These are phyloP conservation scores for Melanotaenia nigrans DNA, from an alignment of 2,797 vertebrate genomes.

Conservation along the genomic window DNA sequence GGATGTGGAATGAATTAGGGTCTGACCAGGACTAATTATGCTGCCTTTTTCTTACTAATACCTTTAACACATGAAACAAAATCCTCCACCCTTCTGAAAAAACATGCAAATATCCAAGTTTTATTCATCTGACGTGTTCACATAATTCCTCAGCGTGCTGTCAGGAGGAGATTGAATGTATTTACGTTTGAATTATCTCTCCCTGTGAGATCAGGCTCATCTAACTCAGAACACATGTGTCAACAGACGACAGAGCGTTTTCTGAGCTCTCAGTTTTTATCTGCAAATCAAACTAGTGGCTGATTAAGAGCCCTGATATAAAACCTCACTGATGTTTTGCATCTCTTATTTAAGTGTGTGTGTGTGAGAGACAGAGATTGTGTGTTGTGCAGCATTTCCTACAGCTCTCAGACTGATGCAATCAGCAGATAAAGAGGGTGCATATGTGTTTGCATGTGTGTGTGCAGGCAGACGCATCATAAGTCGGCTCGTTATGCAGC, in stretches of 20 bases:
- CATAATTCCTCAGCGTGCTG: not conserved
- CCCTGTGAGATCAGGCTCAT: not conserved
- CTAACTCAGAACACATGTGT: constrained; percentile 33
- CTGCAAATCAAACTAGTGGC: constrained; percentile 50
- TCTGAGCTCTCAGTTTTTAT: constrained; percentile 50
- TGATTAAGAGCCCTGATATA: constrained; percentile 63
- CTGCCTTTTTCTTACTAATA: not conserved
- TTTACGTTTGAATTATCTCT: constrained; percentile 11
- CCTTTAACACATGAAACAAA: not conserved
- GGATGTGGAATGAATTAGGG: not conserved
- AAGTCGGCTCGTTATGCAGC: constrained; percentile 63
- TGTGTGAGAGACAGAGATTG: constrained; percentile 16
- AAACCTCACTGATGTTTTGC: constrained; percentile 33
- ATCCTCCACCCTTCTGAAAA: not conserved
- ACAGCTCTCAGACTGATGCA: constrained; percentile 68
- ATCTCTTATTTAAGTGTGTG: constrained; percentile 25
- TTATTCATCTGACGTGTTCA: not conserved
- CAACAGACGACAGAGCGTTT: constrained; percentile 8
- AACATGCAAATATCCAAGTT: not conserved
- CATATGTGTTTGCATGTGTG: constrained; percentile 13
- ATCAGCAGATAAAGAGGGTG: constrained; percentile 65
- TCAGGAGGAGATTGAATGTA: not conserved
- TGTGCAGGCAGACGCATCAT: constrained; percentile 34
- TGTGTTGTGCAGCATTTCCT: constrained; percentile 52
- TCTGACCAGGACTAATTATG: not conserved